Percentiles rank a stretch among this genome's conserved stretches.
phyloP scores from a whole-genome alignment of 2,113 vertebrate species.

The Oriolus oriolus region DNA sequence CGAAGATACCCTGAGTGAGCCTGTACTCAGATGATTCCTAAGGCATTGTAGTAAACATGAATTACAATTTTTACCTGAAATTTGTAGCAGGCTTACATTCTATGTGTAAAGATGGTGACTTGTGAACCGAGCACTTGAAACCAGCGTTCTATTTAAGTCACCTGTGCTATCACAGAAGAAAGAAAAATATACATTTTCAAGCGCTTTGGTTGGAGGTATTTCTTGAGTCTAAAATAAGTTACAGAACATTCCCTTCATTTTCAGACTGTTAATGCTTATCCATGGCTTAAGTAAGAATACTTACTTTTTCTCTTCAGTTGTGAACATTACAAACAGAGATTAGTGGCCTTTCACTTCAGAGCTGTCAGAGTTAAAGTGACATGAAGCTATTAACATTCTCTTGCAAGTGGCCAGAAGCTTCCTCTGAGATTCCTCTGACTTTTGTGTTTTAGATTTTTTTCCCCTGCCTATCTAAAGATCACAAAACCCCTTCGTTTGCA shows the following conservation, averaged over 20 bases:
- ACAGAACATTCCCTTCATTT: conserved; percentile 71
- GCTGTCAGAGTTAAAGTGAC: conserved; percentile 81
- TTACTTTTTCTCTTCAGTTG: conserved; percentile 60
- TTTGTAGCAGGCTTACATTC: neutral
- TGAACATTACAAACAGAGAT: conserved; percentile 74
- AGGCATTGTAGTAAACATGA: neutral
- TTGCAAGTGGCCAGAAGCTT: conserved; percentile 75
- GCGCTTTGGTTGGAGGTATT: neutral
- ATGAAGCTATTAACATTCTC: conserved; percentile 84
- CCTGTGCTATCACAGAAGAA: neutral
- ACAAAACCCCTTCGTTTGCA: conserved; percentile 58
- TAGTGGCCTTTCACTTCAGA: conserved; percentile 77
- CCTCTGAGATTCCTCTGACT: conserved; percentile 13
- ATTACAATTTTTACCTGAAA: neutral
- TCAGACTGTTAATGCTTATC: conserved; percentile 69
- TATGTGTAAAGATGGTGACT: neutral
- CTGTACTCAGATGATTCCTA: neutral
- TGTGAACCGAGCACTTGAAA: neutral
- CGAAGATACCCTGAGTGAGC: neutral
- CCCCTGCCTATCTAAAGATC: conserved; percentile 39
- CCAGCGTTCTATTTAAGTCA: conserved; percentile 35
- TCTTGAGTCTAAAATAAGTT: conserved; percentile 57
- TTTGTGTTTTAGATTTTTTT: neutral
- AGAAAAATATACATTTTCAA: neutral
- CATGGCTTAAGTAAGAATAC: conserved; percentile 70